phyloP scores from a whole-genome alignment of 2,888 invertebrate genomes.

The Zygaena filipendulae region DNA sequence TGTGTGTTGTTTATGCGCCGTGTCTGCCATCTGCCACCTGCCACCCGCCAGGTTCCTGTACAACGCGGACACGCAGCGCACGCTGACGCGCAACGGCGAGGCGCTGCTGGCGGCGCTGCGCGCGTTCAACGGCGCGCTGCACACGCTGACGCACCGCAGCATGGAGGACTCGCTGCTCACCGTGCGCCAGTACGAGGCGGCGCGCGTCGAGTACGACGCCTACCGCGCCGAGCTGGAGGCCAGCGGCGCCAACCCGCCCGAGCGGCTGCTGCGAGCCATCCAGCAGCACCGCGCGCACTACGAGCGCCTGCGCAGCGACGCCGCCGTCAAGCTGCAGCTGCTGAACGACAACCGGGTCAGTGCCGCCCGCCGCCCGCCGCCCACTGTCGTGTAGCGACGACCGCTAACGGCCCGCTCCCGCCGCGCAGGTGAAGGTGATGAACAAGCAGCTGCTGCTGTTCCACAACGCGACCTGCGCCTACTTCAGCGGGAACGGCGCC shows the following conservation, averaged over 20 bases:
- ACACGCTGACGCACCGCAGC: conserved; percentile 96
- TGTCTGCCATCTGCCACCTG: too few species aligned
- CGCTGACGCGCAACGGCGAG: conserved; percentile 91
- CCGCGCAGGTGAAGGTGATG: conserved; percentile 93
- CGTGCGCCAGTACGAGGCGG: conserved; percentile 70
- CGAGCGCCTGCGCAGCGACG: conserved; percentile 93
- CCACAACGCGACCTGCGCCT: conserved; percentile 96
- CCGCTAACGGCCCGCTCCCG: not conserved
- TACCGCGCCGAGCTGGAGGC: conserved; percentile 94
- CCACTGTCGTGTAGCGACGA: too few species aligned
- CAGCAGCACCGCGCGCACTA: conserved; percentile 89
- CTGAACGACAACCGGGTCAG: conserved; percentile 95
- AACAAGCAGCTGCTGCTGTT: conserved; percentile 95
- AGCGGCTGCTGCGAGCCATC: conserved; percentile 81
- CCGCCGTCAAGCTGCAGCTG: conserved; percentile 94
- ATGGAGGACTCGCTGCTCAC: conserved; percentile 92
- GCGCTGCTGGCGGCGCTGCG: conserved; percentile 91
- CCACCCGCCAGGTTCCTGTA: conserved; percentile 89
- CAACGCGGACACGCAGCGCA: conserved; percentile 96
- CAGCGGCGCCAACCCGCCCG: conserved; percentile 71
- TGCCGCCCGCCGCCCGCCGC: too few species aligned
- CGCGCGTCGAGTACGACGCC: conserved; percentile 95
- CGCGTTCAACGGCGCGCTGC: conserved; percentile 95
- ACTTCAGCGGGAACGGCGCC: conserved; percentile 95
- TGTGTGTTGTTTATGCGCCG: too few species aligned